Conservation (phyloP, 2,888 invertebrate species). For the Lepidocyrtinus sp. region DNA sequence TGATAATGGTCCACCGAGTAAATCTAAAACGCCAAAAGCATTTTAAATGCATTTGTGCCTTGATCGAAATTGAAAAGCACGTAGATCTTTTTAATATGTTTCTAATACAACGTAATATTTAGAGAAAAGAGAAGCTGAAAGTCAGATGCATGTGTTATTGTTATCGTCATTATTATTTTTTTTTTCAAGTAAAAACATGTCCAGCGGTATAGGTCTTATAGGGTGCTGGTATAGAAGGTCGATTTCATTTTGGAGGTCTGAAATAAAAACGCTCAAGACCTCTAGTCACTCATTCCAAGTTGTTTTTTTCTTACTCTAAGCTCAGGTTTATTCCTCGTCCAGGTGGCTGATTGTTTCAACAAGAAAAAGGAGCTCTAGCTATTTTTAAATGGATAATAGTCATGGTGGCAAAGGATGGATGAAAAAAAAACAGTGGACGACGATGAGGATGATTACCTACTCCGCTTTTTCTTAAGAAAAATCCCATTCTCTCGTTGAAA, state of each 20-base stretch:
- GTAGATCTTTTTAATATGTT: not conserved
- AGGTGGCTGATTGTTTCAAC: slow-evolving; percentile 63
- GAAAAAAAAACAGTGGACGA: slow-evolving; percentile 6
- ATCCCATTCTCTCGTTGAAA: slow-evolving; percentile 2
- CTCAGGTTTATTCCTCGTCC: slow-evolving; percentile 27
- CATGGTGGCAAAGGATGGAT: slow-evolving; percentile 9
- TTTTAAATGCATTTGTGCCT: not conserved
- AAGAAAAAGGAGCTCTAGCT: slow-evolving; percentile 49
- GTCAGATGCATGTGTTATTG: not conserved
- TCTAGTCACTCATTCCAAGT: not conserved
- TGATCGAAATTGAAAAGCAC: not conserved
- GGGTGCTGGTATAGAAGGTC: not conserved
- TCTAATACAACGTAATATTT: not conserved
- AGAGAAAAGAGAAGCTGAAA: not conserved
- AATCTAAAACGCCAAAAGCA: slow-evolving; percentile 42
- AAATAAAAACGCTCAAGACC: no score
- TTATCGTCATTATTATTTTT: not conserved
- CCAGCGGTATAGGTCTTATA: not conserved
- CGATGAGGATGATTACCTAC: not conserved
- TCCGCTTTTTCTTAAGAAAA: slow-evolving; percentile 9
- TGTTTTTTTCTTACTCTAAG: not conserved
- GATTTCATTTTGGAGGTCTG: not conserved
- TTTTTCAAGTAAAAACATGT: slow-evolving; percentile 3
- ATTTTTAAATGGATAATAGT: slow-evolving; percentile 43
- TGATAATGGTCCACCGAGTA: slow-evolving; percentile 18